Base-by-base conservation (phyloP, 2,888 invertebrate species). In the Tachina grossa region DNA sequence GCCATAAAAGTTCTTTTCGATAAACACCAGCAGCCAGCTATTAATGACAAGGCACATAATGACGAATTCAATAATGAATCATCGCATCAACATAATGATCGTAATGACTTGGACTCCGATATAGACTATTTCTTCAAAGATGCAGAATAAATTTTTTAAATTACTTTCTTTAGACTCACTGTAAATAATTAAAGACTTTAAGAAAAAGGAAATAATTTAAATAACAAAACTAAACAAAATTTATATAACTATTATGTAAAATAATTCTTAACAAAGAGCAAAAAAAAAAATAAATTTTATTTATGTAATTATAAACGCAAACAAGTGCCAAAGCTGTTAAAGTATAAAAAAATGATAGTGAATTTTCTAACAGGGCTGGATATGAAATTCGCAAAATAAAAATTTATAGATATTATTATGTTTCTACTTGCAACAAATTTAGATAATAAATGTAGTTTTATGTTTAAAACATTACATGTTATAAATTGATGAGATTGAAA, bases 301-400 rank as follows among this genome's bases (percentile, higher is more conserved):
- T 31, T 31, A 61, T 22, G 14, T 63, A 59, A 51, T 43, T 31
- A 66, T 19, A 74, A 63, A 57, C 49, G 3, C 1, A 39, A 77
- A 63, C 74, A 74, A 77, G 76, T 75, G 71, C 72, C 72, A 85
- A 22, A 79, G 49, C 6, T 16, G 57, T 72, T 71, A 77, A 71
- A 59, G 74, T 82, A 47, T 57, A 47, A 65, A 39, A 82, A 55
- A 86, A 69, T 78, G 59, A 74, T 16, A 79, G 78, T 72, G 81
- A 79, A 79, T 75, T 91, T 92, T 92, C 92, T 91, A 91, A 89
- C 89, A 88, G 91, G 92, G 92, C 92, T 92, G 92, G 92, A 91
- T 91, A 91, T 91, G 90, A 90, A 91, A 89, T 91, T 92, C 92
- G 91, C 72, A 61, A 43, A n/a, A 45, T n/a, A 43, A 45, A 19